Conservation (phyloP, 2,113 vertebrate species). For the Gobius niger region DNA sequence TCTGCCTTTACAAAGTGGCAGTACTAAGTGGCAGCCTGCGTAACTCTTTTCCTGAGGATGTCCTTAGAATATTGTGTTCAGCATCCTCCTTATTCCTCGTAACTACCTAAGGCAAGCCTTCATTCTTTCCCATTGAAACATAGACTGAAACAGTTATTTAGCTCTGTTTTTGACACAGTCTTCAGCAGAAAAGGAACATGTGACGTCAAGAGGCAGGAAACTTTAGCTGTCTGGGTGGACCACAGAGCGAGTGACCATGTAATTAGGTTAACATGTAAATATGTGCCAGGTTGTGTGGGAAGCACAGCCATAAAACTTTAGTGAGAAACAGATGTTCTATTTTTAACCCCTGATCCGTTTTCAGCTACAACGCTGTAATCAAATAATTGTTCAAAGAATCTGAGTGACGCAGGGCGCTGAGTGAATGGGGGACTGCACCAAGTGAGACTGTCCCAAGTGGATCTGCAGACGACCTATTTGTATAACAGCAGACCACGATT, state of each 20-base stretch:
- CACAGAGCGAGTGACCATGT: conserved; percentile 70
- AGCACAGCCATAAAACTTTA: conserved; percentile 67
- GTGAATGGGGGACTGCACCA: conserved; percentile 40
- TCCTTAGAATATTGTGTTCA: conserved; percentile 31
- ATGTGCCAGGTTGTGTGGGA: conserved; percentile 72
- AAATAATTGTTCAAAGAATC: conserved; percentile 72
- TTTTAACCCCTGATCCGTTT: conserved; percentile 72
- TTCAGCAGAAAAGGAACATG: conserved; percentile 48
- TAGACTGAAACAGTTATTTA: not conserved
- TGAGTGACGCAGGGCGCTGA: conserved; percentile 53
- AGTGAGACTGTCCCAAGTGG: conserved; percentile 11
- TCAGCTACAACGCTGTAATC: conserved; percentile 66
- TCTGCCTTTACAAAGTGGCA: not conserved
- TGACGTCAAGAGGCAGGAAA: conserved; percentile 79
- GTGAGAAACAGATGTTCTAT: conserved; percentile 73
- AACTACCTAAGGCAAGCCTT: conserved; percentile 37
- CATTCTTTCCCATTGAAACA: conserved; percentile 24
- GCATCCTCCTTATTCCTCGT: conserved; percentile 13
- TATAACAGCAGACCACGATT: not conserved
- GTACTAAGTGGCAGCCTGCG: not conserved
- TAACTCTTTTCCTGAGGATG: conserved; percentile 53
- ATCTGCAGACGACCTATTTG: not conserved
- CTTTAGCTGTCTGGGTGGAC: conserved; percentile 67
- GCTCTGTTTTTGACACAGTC: conserved; percentile 12
- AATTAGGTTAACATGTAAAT: conserved; percentile 80